These are phyloP conservation scores for Alexandromys fortis DNA, from an alignment of 2,113 vertebrate genomes.

Conservation along the genomic window DNA sequence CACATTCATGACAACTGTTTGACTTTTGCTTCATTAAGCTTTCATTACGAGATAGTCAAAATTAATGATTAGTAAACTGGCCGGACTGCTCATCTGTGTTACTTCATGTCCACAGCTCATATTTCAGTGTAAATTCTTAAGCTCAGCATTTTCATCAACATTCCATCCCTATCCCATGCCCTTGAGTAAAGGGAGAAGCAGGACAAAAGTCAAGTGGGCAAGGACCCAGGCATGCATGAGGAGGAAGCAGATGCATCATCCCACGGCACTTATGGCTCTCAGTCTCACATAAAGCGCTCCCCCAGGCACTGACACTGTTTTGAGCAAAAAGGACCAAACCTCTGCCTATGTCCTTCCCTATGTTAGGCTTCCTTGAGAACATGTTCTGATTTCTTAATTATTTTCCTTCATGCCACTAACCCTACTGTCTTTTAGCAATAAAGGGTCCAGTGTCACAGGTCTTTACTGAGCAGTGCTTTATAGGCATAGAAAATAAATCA, in stretches of 20 bases:
- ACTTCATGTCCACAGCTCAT: constrained; percentile 63
- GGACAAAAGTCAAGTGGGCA: not conserved
- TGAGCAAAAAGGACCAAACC: not conserved
- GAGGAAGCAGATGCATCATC: not conserved
- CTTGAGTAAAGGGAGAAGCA: not conserved
- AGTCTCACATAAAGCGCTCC: not conserved
- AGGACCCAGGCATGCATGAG: rapidly evolving
- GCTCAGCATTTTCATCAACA: constrained; percentile 60
- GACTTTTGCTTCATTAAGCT: constrained; percentile 85
- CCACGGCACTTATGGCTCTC: rapidly evolving
- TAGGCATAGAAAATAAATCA: not conserved
- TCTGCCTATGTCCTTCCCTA: rapidly evolving
- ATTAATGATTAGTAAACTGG: constrained; percentile 75
- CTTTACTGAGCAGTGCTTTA: not conserved
- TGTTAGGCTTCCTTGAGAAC: not conserved
- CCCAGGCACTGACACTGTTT: rapidly evolving
- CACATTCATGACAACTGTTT: constrained; percentile 77
- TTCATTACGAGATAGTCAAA: constrained; percentile 84
- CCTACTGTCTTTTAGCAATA: not conserved
- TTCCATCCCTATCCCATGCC: not conserved
- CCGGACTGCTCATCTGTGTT: constrained; percentile 71
- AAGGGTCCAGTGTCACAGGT: not conserved
- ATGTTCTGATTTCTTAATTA: not conserved
- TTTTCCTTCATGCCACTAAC: not conserved
- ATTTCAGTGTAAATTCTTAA: constrained; percentile 69